Evolutionary conservation across 2,113 vertebrate genomes (phyloP).

Genomic region (Vulpes lagopus): DNA sequence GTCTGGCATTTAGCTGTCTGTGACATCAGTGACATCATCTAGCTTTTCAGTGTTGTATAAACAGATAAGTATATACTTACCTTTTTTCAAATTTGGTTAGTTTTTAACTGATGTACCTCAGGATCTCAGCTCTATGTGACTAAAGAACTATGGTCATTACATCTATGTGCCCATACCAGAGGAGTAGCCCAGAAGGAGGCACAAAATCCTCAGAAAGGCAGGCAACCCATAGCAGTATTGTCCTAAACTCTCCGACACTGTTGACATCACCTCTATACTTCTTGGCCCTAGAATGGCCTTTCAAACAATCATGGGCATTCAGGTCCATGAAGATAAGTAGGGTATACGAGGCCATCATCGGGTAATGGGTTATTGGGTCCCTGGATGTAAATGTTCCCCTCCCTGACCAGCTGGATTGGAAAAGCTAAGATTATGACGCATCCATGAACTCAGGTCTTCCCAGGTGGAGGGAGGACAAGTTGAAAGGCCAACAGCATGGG

Average conservation of each 20-base stretch:
- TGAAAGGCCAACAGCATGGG: background rate
- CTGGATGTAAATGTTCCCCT: background rate
- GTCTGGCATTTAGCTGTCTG: background rate
- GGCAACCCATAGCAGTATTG: background rate
- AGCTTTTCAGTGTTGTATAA: background rate
- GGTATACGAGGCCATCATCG: background rate
- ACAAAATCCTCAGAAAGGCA: background rate
- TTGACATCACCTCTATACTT: background rate
- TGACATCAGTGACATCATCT: background rate
- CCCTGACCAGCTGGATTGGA: background rate
- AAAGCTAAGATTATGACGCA: constrained; percentile 1
- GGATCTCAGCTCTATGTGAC: background rate
- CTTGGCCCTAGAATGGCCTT: background rate
- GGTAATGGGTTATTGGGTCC: background rate
- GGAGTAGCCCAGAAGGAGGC: background rate
- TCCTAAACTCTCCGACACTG: background rate
- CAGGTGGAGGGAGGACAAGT: background rate
- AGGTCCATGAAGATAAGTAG: background rate
- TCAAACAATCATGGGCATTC: background rate
- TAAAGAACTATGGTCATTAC: background rate
- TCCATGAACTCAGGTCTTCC: background rate
- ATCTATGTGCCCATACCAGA: background rate
- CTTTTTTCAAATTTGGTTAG: background rate
- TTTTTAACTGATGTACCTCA: background rate
- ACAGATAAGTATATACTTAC: background rate